Base-by-base conservation (phyloP, 2,888 invertebrate species). In the Scrobipalpa atriplicella region DNA sequence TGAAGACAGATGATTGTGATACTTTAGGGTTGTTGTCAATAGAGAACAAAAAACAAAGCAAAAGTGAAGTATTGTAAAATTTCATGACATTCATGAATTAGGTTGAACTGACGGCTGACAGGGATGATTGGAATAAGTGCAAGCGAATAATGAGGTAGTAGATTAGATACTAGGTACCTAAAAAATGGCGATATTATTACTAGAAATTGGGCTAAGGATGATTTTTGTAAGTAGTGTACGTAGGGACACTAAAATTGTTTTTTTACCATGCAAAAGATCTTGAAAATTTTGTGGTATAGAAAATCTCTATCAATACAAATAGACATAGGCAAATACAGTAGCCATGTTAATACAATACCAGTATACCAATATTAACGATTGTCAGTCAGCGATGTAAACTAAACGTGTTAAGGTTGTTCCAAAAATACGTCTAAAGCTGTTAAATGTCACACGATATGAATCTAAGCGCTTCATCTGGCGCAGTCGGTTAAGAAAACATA, bases 341-440 rank as follows among this genome's bases (percentile, higher is more conserved):
- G 21, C 52, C 52, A 2, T 52, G 52, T 7, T 9, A 52, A 52
- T 47, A 47, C 11, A 13, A 13, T 29, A 38, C 29, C 38, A 16
- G n/a, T 16, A 58, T 43, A 43, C n/a, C 43, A 16, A 36, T 36
- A 56, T 21, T 29, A 29, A 11, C 56, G 13, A 6, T n/a, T 11
- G 13, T 56, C 36, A 58, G 58, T 36, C 10, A 29, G 8, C n/a
- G 3, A 36, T 8, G 58, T 38, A 29, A 36, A 58, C 36, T 58
- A 38, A 58, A 38, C 38, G 29, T 16, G 58, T 58, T 58, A 38
- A 47, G 64, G 61, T 13, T 56, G 58, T 66, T 67, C 68, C 68
- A 69, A 69, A 72, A 67, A 69, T 70, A 68, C 51, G 43, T 54
- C 67, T 64, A 71, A 69, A 71, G 70, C 67, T 62, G 67, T 21